Percentiles rank a stretch among this genome's conserved stretches.
Conservation (phyloP, 2,888 invertebrate species). For the Meandrusa payeni region DNA sequence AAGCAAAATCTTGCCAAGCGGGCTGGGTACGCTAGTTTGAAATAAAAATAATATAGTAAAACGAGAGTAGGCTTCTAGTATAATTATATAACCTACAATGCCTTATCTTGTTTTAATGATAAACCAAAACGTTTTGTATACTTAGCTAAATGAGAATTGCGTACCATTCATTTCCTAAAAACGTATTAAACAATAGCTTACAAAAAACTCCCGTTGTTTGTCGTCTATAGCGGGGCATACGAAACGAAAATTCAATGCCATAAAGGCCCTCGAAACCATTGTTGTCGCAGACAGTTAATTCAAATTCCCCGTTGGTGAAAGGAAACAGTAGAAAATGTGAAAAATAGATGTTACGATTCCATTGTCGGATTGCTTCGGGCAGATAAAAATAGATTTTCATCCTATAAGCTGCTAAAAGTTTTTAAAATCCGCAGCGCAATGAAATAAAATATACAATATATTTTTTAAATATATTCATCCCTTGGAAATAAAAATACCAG, state of each 20-base stretch:
- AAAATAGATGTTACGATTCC: conserved; percentile 55
- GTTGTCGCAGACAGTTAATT: conserved; percentile 79
- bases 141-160: neutral
- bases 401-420: too few species aligned
- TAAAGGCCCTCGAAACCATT: conserved; percentile 42
- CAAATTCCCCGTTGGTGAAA: conserved; percentile 75
- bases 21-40: too few species aligned
- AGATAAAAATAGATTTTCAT: conserved; percentile 11
- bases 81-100: too few species aligned
- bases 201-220: conserved; percentile 17
- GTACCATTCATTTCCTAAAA: conserved; percentile 11
- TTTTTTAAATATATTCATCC: too few species aligned
- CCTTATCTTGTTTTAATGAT: neutral
- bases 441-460: too few species aligned
- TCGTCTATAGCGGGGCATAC: conserved; percentile 5
- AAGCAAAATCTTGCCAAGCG: too few species aligned
- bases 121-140: neutral
- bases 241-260: conserved; percentile 23
- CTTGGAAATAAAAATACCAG: too few species aligned
- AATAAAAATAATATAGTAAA: too few species aligned
- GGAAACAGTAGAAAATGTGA: conserved; percentile 78
- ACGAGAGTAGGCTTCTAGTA: too few species aligned
- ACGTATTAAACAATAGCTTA: conserved; percentile 12
- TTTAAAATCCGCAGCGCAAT: too few species aligned
- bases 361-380: conserved; percentile 67